phyloP scores from a whole-genome alignment of 2,888 invertebrate species.

The Muscina levida region DNA sequence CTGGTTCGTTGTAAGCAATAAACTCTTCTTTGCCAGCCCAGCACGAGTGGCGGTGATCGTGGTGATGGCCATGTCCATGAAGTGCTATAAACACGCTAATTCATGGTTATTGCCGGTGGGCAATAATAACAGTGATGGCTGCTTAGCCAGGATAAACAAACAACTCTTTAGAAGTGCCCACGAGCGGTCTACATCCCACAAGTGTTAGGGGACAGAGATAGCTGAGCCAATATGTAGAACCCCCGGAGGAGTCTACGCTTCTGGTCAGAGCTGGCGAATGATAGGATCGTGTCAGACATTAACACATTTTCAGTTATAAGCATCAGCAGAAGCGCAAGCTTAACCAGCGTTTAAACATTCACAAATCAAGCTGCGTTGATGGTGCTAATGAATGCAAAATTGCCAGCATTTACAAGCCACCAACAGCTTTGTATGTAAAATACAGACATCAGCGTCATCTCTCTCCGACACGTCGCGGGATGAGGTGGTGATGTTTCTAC shows the following conservation, averaged over 20 bases:
- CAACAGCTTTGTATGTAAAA: not conserved
- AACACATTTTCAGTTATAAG: slow-evolving; percentile 54
- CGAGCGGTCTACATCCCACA: not conserved
- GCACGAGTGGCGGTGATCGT: not conserved
- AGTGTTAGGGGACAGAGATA: not conserved
- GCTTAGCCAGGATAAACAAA: slow-evolving; percentile 66
- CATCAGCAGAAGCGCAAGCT: slow-evolving; percentile 62
- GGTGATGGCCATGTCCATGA: slow-evolving; percentile 64
- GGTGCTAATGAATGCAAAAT: slow-evolving; percentile 61
- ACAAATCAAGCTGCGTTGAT: slow-evolving; percentile 59
- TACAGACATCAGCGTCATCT: not conserved
- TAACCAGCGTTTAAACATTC: slow-evolving; percentile 46
- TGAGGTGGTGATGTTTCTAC: not conserved
- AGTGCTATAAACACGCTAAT: slow-evolving; percentile 73
- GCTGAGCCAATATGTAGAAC: not conserved
- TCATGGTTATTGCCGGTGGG: slow-evolving; percentile 68
- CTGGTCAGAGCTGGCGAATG: not conserved
- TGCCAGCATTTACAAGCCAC: slow-evolving; percentile 48
- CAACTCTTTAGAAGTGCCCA: slow-evolving; percentile 66
- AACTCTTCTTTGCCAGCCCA: slow-evolving; percentile 21
- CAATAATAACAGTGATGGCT: slow-evolving; percentile 56
- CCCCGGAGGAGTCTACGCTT: not conserved
- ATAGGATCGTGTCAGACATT: slow-evolving; percentile 64
- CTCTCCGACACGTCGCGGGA: not conserved
- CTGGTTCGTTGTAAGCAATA: slow-evolving; percentile 7